Percentiles rank a stretch among this genome's conserved stretches.
phyloP scores from a whole-genome alignment of 1,140 invertebrate species.

The Eriocheir sinensis region DNA sequence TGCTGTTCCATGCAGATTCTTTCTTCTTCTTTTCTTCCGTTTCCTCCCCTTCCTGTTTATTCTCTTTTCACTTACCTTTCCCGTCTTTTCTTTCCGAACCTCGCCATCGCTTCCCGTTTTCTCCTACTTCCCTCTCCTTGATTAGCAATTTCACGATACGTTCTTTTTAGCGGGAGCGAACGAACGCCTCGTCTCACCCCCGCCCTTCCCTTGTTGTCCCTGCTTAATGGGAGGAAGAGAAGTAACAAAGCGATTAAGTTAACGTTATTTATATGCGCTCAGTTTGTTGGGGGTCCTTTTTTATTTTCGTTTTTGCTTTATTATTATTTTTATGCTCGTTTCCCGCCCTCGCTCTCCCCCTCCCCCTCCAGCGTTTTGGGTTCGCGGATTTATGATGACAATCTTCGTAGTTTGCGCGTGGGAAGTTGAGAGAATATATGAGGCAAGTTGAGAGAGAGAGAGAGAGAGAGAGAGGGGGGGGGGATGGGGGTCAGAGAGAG shows the following conservation, averaged over 20 bases:
- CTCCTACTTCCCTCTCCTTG: background rate
- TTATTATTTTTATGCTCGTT: background rate
- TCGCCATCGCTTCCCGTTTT: background rate
- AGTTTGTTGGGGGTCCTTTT: too few relatives aligned
- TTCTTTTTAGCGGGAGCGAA: background rate
- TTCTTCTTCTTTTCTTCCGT: background rate
- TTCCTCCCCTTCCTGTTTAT: background rate
- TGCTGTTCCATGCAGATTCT: background rate
- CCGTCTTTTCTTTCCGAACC: background rate
- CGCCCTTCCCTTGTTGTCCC: background rate
- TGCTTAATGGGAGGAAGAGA: background rate
- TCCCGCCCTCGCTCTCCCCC: background rate
- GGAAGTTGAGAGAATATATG: background rate
- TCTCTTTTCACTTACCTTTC: background rate
- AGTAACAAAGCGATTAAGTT: too few relatives aligned
- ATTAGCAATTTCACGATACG: background rate
- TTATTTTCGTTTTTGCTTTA: too few relatives aligned
- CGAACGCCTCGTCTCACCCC: background rate
- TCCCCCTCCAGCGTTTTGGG: too few relatives aligned
- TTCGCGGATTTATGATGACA: too few relatives aligned
- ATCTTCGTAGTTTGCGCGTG: too few relatives aligned
- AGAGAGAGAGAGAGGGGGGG: conserved; percentile 33
- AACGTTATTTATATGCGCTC: too few relatives aligned
- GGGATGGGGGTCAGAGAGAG: background rate
- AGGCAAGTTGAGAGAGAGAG: background rate